Conservation (phyloP, 2,888 invertebrate species). For the Ptychoptera albimana region DNA sequence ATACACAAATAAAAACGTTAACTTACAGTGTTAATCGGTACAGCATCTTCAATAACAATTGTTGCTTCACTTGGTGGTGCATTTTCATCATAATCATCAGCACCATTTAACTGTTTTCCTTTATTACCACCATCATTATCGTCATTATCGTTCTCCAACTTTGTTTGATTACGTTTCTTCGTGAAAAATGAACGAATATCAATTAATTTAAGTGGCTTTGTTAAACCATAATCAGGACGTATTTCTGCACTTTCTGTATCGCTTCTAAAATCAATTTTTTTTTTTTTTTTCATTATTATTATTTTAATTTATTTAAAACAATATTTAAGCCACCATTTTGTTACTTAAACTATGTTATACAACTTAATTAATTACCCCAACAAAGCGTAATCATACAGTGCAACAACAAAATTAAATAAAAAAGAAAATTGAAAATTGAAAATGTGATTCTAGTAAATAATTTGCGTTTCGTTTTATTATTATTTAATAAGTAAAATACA, state of each 20-base stretch:
- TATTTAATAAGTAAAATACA: too few relatives aligned
- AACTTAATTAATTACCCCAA: slow-evolving; percentile 5
- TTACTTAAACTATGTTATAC: too few relatives aligned
- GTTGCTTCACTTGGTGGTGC: slow-evolving; percentile 6
- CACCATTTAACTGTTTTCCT: not conserved
- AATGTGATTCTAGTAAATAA: too few relatives aligned
- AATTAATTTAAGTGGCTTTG: slow-evolving; percentile 2
- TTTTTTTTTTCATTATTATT: slow-evolving; percentile 15
- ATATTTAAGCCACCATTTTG: too few relatives aligned
- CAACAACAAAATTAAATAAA: not conserved
- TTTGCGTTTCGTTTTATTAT: too few relatives aligned
- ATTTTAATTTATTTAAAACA: slow-evolving; percentile 20
- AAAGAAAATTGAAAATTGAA: not conserved
- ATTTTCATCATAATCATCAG: slow-evolving; percentile 14
- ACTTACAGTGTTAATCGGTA: not conserved
- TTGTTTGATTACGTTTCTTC: slow-evolving; percentile 23
- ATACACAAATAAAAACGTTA: too few relatives aligned
- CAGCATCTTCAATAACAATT: slow-evolving; percentile 6
- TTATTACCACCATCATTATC: slow-evolving; percentile 13
- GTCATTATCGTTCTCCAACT: not conserved
- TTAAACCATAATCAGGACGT: slow-evolving; percentile 13
- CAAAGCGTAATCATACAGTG: too few relatives aligned
- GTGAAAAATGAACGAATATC: slow-evolving; percentile 16
- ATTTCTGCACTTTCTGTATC: slow-evolving; percentile 51
- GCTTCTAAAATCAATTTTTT: slow-evolving; percentile 34